Percentiles rank a stretch among this genome's conserved stretches.
Evolutionary conservation across 2,113 vertebrate species (phyloP).

Genomic region (Sinocyclocheilus grahami): DNA sequence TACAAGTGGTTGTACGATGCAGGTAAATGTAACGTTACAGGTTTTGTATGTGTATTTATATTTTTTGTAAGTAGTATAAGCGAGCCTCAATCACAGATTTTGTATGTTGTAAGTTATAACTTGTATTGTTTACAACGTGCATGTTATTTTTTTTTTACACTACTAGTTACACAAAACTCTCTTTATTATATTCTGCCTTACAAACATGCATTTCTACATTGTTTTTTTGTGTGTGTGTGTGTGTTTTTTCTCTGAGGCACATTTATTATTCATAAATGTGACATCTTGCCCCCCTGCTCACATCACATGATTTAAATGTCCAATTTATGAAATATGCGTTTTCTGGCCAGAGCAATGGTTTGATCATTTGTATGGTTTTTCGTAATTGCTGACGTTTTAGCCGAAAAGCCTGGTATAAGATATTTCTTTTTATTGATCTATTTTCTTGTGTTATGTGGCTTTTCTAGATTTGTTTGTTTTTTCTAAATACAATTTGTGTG

Average conservation of each 20-base stretch:
- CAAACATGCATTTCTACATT: too few relatives aligned
- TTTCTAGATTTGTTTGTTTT: neutral
- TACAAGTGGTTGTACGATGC: constrained; percentile 95
- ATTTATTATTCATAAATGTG: neutral
- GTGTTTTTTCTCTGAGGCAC: neutral
- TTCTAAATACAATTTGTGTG: neutral
- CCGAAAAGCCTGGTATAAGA: neutral
- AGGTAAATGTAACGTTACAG: constrained; percentile 73
- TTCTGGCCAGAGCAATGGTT: neutral
- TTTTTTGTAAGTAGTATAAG: neutral
- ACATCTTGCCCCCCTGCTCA: neutral
- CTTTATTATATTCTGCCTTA: neutral
- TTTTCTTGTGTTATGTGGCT: neutral
- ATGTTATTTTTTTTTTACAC: too few relatives aligned
- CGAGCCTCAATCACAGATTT: neutral
- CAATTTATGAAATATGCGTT: neutral
- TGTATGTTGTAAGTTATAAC: too few relatives aligned
- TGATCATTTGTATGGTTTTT: neutral
- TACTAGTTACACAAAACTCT: neutral
- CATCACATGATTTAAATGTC: neutral
- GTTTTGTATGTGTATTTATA: neutral
- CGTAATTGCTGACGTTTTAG: neutral
- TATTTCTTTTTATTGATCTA: neutral
- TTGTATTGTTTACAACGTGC: too few relatives aligned
- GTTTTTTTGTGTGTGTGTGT: too few relatives aligned